phyloP scores from a whole-genome alignment of 2,797 vertebrate genomes.

The Channa striata region DNA sequence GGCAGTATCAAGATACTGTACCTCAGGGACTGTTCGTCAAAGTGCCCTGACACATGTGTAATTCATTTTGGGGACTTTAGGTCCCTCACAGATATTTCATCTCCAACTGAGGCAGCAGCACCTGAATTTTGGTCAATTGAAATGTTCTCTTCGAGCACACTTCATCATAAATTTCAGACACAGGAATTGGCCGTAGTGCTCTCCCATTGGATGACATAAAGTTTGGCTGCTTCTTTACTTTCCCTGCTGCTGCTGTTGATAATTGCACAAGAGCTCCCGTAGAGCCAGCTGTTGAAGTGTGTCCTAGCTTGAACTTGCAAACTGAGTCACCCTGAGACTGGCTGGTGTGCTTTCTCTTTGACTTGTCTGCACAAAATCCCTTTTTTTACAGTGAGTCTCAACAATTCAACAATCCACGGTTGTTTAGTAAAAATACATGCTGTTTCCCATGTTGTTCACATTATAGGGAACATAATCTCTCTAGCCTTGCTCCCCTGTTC shows the following conservation, averaged over 20 bases:
- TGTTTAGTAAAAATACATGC: slow-evolving; percentile 38
- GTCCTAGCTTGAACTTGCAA: slow-evolving; percentile 81
- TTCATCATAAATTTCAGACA: slow-evolving; percentile 57
- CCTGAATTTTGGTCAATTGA: slow-evolving; percentile 37
- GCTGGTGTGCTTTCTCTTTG: slow-evolving; percentile 51
- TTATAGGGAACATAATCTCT: slow-evolving; percentile 15
- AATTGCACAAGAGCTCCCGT: slow-evolving; percentile 80
- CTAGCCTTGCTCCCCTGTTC: slow-evolving; percentile 20
- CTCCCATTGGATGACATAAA: slow-evolving; percentile 62
- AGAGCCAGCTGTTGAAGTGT: slow-evolving; percentile 82
- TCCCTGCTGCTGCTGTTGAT: slow-evolving; percentile 73
- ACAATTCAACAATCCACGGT: slow-evolving; percentile 11
- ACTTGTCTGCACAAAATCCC: slow-evolving; percentile 58
- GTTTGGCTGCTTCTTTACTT: slow-evolving; percentile 59
- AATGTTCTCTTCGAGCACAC: slow-evolving; percentile 37
- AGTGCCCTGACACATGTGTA: background rate
- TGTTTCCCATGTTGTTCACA: slow-evolving; percentile 17
- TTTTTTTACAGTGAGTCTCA: slow-evolving; percentile 23
- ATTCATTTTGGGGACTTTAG: slow-evolving; percentile 21
- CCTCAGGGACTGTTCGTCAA: slow-evolving; percentile 5
- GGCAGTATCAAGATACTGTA: slow-evolving; percentile 34
- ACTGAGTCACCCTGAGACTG: slow-evolving; percentile 75
- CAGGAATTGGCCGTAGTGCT: slow-evolving; percentile 35
- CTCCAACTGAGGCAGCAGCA: slow-evolving; percentile 21
- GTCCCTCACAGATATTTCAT: slow-evolving; percentile 25